Percentiles rank a stretch among this genome's conserved stretches.
Conservation (phyloP, 2,113 vertebrate species). For the Heterotilapia buettikoferi region DNA sequence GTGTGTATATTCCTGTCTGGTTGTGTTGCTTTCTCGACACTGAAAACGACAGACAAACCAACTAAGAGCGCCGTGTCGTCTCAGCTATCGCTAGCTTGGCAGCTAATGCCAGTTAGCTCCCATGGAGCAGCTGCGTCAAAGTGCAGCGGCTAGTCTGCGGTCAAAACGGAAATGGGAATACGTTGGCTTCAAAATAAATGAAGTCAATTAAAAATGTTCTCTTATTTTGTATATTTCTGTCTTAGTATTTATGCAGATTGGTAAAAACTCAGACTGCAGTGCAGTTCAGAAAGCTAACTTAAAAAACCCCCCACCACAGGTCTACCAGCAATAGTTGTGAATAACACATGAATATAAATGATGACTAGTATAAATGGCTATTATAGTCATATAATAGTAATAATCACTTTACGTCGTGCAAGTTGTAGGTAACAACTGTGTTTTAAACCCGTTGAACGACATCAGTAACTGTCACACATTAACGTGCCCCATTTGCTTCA, state of each 20-base stretch:
- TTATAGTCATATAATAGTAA: background rate
- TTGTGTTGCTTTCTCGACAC: background rate
- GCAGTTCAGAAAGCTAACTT: background rate
- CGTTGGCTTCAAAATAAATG: slow-evolving; percentile 23
- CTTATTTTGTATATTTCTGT: background rate
- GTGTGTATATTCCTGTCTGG: background rate
- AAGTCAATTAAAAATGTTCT: background rate
- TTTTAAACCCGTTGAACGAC: background rate
- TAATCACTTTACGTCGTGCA: background rate
- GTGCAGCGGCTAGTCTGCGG: background rate
- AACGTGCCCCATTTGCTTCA: background rate
- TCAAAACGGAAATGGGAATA: background rate
- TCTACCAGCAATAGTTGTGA: background rate
- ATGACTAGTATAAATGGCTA: background rate
- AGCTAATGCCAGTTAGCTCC: slow-evolving; percentile 26
- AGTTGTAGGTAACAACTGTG: background rate
- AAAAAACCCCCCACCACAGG: background rate
- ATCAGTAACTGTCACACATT: background rate
- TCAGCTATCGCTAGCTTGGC: slow-evolving; percentile 17
- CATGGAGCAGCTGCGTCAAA: background rate
- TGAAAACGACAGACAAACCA: background rate
- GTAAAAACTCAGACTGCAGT: background rate
- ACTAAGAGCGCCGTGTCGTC: background rate
- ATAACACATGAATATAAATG: background rate
- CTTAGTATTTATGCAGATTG: background rate